Conservation (phyloP, 1,140 invertebrate genomes). For the Bursaphelenchus mucronatus region DNA sequence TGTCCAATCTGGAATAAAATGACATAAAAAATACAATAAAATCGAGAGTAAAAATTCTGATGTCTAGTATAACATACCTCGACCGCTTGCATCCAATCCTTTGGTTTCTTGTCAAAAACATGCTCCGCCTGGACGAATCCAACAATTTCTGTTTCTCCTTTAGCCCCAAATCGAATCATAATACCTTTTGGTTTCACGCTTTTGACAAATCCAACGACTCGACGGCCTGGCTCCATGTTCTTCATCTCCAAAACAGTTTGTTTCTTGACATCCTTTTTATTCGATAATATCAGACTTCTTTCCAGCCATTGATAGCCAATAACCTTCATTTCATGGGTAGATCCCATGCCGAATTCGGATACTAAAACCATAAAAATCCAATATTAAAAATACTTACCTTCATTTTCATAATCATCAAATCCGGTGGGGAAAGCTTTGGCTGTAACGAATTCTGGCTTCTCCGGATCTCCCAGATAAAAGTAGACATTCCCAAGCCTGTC, state of each 20-base stretch:
- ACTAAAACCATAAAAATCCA: conserved; percentile 34
- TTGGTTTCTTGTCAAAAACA: conserved; percentile 31
- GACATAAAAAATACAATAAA: conserved; percentile 2
- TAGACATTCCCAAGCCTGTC: conserved; percentile 46
- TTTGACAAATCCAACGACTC: conserved; percentile 33
- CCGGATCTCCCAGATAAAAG: conserved; percentile 39
- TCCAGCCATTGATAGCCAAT: conserved; percentile 45
- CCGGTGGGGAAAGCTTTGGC: conserved; percentile 39
- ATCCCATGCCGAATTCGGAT: conserved; percentile 40
- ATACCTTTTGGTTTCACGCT: conserved; percentile 35
- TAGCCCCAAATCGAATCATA: conserved; percentile 30
- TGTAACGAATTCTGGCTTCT: conserved; percentile 41
- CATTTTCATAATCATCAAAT: conserved; percentile 38
- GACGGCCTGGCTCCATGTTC: conserved; percentile 38
- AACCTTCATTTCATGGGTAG: conserved; percentile 45
- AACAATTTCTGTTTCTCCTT: conserved; percentile 14
- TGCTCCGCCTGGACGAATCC: conserved; percentile 44
- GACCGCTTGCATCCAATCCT: conserved; percentile 40
- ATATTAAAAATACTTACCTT: conserved; percentile 25
- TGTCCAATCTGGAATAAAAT: conserved; percentile 38
- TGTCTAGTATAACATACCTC: conserved; percentile 28
- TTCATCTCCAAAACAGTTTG: conserved; percentile 38
- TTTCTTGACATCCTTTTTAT: conserved; percentile 39
- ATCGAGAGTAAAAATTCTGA: too few species aligned
- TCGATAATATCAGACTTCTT: conserved; percentile 46